Evolutionary conservation across 2,888 invertebrate genomes (phyloP), one percentile per base, ranked within the genome.

Genomic region (Trimorus sp.): DNA sequence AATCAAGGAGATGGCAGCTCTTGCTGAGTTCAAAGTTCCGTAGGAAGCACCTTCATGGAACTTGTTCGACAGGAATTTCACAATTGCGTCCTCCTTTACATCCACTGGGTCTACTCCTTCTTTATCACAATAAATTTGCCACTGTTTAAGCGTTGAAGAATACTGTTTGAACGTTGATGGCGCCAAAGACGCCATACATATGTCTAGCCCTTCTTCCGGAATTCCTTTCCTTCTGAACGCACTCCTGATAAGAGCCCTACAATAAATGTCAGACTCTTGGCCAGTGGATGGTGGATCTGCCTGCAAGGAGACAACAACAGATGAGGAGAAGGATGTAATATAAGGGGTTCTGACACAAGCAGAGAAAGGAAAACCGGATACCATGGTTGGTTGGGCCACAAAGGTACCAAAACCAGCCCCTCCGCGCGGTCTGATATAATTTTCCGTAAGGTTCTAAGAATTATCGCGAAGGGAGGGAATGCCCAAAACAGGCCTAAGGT

Each of bases 111-210:
- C n/a, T n/a, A n/a, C n/a, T n/a, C n/a, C n/a, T n/a, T n/a, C n/a
- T n/a, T n/a, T n/a, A n/a, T n/a, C n/a, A n/a, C n/a, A n/a, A n/a
- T n/a, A n/a, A n/a, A n/a, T n/a, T n/a, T n/a, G n/a, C n/a, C n/a
- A n/a, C n/a, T n/a, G n/a, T n/a, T n/a, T n/a, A n/a, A n/a, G n/a
- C n/a, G n/a, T n/a, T n/a, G n/a, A n/a, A n/a, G n/a, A n/a, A n/a
- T n/a, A 87, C 73, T 87, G 85, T 15, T 79, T 85, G 0, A 82
- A 16, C 2, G 86, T 87, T 4, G 74, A 56, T 0, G 78, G 40
- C 2, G 83, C 42, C 9, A 86, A 16, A 0, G 86, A 86, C 1
- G 75, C 40, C 9, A 85, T 37, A 36, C 84, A 70, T 12, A 84
- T 84, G 4, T 6, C 8, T 36, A 62, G 2, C 1, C 9, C 42